Conservation (phyloP, 2,113 vertebrate species). For the Myotis davidii region DNA sequence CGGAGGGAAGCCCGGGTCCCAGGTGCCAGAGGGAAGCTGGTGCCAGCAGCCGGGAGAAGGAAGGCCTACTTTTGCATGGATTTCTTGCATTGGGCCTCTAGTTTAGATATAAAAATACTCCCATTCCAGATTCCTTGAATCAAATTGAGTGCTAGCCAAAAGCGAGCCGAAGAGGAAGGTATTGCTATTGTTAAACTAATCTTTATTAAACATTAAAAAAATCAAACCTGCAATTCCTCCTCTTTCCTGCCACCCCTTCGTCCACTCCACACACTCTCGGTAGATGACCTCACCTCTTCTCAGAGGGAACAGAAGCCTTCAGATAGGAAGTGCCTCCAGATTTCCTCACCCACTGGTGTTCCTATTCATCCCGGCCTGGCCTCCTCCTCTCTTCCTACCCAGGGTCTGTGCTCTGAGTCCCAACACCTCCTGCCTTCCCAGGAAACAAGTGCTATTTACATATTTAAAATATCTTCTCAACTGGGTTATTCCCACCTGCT, state of each 20-base stretch:
- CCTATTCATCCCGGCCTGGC: neutral
- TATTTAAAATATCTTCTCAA: constrained; percentile 3
- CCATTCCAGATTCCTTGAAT: neutral
- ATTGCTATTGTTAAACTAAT: neutral
- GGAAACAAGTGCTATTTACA: neutral
- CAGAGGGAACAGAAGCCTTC: neutral
- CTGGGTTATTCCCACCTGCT: neutral
- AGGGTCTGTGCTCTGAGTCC: neutral
- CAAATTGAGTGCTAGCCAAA: neutral
- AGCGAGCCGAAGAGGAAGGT: neutral
- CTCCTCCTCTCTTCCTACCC: neutral
- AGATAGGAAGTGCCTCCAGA: neutral
- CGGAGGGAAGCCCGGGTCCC: too few species aligned
- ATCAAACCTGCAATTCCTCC: neutral
- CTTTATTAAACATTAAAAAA: neutral
- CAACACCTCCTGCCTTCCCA: neutral
- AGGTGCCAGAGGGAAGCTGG: too few species aligned
- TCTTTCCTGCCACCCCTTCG: neutral
- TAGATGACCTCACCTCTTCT: neutral
- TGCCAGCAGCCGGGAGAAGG: too few species aligned
- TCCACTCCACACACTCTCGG: neutral
- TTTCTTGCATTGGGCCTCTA: too few species aligned
- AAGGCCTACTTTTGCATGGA: too few species aligned
- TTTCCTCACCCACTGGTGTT: neutral
- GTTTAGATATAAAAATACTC: neutral